phyloP scores from a whole-genome alignment of 2,888 invertebrate genomes.

The Oscheius sp. region DNA sequence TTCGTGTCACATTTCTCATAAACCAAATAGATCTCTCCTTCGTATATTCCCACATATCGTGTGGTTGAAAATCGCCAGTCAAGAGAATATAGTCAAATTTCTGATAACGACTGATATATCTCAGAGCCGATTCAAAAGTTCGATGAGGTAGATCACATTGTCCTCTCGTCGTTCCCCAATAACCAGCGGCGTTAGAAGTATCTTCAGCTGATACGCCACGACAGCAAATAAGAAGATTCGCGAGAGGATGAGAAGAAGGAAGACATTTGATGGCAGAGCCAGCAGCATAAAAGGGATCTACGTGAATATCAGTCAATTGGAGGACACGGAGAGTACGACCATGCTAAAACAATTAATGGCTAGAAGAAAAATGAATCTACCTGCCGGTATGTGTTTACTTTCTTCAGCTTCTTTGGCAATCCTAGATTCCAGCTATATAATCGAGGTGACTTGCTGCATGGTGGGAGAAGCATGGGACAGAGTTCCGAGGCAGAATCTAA shows the following conservation, averaged over 20 bases:
- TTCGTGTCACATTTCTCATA: neutral
- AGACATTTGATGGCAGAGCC: neutral
- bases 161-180: constrained; percentile 8
- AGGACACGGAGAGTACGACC: neutral
- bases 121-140: constrained; percentile 17
- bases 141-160: constrained; percentile 12
- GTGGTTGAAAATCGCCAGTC: neutral
- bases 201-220: neutral
- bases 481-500: no score
- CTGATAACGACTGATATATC: neutral
- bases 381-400: no score
- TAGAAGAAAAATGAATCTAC: no score
- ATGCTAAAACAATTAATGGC: no score
- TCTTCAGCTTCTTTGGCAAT: no score
- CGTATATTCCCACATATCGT: constrained; percentile 7
- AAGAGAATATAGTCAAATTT: constrained; percentile 21
- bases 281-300: neutral
- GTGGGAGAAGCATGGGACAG: no score
- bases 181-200: neutral
- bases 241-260: neutral
- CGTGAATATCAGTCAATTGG: constrained; percentile 14
- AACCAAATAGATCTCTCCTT: neutral
- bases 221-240: neutral
- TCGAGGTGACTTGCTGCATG: no score
- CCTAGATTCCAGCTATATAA: no score